Evolutionary conservation across 2,797 vertebrate genomes (phyloP), one percentile per base, ranked within the genome.

Genomic region (Catostomus latipinnis): DNA sequence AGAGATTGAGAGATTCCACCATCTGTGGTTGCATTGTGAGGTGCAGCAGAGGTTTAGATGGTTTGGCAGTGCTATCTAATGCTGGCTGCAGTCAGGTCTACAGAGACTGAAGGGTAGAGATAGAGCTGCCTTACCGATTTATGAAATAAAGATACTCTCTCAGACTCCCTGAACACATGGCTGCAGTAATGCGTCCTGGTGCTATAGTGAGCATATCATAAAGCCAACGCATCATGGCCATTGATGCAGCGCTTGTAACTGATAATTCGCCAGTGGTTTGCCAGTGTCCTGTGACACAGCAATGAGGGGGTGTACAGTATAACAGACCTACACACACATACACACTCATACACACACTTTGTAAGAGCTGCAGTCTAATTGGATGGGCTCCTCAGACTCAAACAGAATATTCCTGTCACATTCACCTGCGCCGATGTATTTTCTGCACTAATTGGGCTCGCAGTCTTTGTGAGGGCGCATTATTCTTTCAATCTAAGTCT

Each of bases 381-480:
- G 85, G 81, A 49, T 11, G 49, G 46, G 54, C 68, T 74, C 66
- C 63, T 74, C 54, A 43, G 45, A 43, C 74, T 63, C 62, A 82
- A 71, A 78, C 70, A 50, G 74, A 77, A 84, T 72, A 62, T 76
- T 78, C 74, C 54, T 83, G 81, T 81, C 81, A 79, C 71, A 71
- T 78, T 84, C 81, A 75, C 61, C 57, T 82, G 80, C 43, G 48
- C 65, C 6, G 67, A 60, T 43, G 72, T 54, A 70, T 75, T 79
- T 73, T 74, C 70, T 72, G 56, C 76, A 85, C 61, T 87, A 85
- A 85, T 87, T 85, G 83, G 80, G 53, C 70, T 69, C 68, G 9
- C 50, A 34, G 2, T 63, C 69, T 60, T 45, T 56, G 67, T 48
- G 78, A 81, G 74, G 72, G 78, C 73, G 56, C 60, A 65, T 74